phyloP scores from a whole-genome alignment of 2,797 vertebrate genomes.

The Schizopygopsis malacanthus region DNA sequence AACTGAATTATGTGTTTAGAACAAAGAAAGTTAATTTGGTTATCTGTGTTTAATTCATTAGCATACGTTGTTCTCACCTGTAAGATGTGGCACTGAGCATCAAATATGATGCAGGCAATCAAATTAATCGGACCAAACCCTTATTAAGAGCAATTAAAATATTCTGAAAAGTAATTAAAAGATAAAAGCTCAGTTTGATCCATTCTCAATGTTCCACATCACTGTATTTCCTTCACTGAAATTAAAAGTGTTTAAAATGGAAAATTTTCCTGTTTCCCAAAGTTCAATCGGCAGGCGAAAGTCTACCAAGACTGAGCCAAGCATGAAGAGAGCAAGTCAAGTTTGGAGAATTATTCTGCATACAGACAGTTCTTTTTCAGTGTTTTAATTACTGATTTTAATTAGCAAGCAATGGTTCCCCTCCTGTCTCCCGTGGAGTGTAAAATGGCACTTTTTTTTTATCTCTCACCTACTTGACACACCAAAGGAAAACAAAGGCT shows the following conservation, averaged over 20 bases:
- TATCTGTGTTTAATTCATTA: background rate
- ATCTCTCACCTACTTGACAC: constrained; percentile 58
- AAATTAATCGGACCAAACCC: constrained; percentile 34
- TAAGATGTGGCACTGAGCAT: background rate
- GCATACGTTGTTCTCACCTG: background rate
- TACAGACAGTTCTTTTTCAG: constrained; percentile 59
- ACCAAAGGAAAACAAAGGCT: constrained; percentile 63
- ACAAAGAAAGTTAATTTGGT: background rate
- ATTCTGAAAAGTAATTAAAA: constrained; percentile 65
- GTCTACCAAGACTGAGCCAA: constrained; percentile 59
- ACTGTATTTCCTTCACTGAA: constrained; percentile 38
- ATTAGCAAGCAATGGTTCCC: constrained; percentile 68
- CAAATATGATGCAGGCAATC: constrained; percentile 30
- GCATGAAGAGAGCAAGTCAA: constrained; percentile 66
- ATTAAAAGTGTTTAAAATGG: constrained; percentile 54
- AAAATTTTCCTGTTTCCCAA: constrained; percentile 30
- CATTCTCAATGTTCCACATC: constrained; percentile 44
- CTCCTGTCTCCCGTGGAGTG: constrained; percentile 58
- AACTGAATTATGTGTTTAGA: background rate
- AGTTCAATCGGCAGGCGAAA: constrained; percentile 60
- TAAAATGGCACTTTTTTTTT: constrained; percentile 65
- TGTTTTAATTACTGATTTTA: constrained; percentile 73
- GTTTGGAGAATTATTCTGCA: constrained; percentile 71
- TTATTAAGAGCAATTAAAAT: constrained; percentile 25
- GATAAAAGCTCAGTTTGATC: constrained; percentile 64